These are phyloP conservation scores for Struthio camelus DNA, from an alignment of 2,113 vertebrate species.

Conservation along the genomic window DNA sequence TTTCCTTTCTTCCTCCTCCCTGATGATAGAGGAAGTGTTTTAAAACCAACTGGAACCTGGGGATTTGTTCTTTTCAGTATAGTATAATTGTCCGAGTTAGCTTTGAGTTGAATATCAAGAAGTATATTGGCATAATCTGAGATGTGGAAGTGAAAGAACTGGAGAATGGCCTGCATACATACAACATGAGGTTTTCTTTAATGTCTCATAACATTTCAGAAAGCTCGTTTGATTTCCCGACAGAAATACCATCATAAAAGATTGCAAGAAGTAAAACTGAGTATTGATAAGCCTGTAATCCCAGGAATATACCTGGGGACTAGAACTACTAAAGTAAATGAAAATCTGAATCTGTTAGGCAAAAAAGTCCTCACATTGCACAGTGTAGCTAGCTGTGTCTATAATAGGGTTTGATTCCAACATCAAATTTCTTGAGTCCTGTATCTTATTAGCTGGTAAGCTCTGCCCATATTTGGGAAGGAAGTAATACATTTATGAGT, in stretches of 20 bases:
- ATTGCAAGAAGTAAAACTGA: background rate
- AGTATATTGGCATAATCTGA: background rate
- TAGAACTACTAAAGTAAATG: background rate
- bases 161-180: rapidly evolving
- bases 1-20: background rate
- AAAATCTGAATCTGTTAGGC: background rate
- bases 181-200: background rate
- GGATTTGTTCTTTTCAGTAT: background rate
- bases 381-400: background rate
- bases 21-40: background rate
- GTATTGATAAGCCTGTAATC: background rate
- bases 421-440: background rate
- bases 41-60: background rate
- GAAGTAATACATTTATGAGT: background rate
- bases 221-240: background rate
- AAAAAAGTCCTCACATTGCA: background rate
- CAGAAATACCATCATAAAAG: background rate
- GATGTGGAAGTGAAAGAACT: background rate
- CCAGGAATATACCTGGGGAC: background rate
- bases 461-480: background rate
- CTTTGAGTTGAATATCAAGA: background rate
- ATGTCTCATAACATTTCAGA: background rate
- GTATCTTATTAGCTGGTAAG: background rate
- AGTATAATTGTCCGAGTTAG: background rate
- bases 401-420: background rate